phyloP scores from a whole-genome alignment of 2,113 vertebrate genomes.

The Columba livia region DNA sequence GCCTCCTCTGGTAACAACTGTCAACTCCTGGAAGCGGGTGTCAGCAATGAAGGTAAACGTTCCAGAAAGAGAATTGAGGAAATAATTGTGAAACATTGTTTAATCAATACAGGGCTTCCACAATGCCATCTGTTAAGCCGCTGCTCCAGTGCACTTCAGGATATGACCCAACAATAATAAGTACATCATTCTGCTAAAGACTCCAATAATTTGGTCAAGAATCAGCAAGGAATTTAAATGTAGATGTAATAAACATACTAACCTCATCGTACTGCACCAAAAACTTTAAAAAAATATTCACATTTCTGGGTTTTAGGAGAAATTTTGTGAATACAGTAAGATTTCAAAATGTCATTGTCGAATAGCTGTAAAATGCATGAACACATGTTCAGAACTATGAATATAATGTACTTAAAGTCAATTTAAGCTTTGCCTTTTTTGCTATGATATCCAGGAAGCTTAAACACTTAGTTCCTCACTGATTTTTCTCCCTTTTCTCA shows the following conservation, averaged over 20 bases:
- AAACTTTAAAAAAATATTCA: background rate
- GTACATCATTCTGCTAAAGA: background rate
- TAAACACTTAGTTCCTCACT: background rate
- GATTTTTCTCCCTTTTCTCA: background rate
- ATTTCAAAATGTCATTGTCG: background rate
- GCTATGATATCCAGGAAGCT: background rate
- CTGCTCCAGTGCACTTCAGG: background rate
- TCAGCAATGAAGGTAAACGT: background rate
- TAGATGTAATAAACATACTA: background rate
- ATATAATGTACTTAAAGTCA: constrained; percentile 1
- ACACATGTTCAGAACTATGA: background rate
- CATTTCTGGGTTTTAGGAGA: background rate
- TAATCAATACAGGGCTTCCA: background rate
- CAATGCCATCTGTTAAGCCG: background rate
- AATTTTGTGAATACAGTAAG: background rate
- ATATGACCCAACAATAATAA: background rate
- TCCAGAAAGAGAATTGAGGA: background rate
- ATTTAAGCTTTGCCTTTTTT: constrained; percentile 8
- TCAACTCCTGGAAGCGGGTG: background rate
- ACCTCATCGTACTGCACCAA: background rate
- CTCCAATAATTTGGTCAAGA: constrained; percentile 11
- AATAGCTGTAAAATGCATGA: constrained; percentile 25
- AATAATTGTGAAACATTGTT: background rate
- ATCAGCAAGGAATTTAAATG: background rate
- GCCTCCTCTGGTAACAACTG: background rate